Base-by-base conservation (phyloP, 2,888 invertebrate genomes). In the Magallana nippona region DNA sequence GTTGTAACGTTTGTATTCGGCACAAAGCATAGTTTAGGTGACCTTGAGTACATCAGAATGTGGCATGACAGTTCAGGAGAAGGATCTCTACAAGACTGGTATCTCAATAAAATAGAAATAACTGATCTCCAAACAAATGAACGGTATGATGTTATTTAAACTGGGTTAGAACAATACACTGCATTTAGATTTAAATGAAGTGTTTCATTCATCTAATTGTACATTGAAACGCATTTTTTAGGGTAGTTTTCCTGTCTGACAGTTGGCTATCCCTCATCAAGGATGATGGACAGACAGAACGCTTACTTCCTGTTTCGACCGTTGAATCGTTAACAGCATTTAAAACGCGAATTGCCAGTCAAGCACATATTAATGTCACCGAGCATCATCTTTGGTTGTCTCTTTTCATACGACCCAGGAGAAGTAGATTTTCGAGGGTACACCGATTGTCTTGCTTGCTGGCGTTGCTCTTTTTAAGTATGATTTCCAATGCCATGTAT, bases 351-450 rank as follows among this genome's bases (percentile, higher is more conserved):
- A 82, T 87, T 58, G 84, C 80, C n/a, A 71, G 82, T 80, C 86
- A 90, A 32, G 60, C 87, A 60, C 86, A 88, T 10, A 84, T 85
- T 44, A 83, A 88, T 88, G 91, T 87, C 80, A 89, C 92, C 0
- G 94, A 95, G 84, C 93, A 92, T 27, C 95, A 95, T 86, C 90
- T 95, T 79, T 95, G 94, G 94, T 92, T 95, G 82, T 94, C 94
- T 1, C 92, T 95, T 8, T 92, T 94, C 84, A 89, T 93, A 83
- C 91, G 94, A 27, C 94, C 94, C 27, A 92, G 92, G 2, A 90
- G 92, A 10, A 94, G 93, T 79, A 90, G 93, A 10, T 95, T 94
- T 87, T 94, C 93, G 0, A 88, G 94, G n/a, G 91, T 92, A 78
- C 89, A 90, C 80, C 89, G 95, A 11, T 90, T 93, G 2, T 92